Evolutionary conservation across 2,113 vertebrate genomes (phyloP).

Genomic region (Tachysurus vachellii): DNA sequence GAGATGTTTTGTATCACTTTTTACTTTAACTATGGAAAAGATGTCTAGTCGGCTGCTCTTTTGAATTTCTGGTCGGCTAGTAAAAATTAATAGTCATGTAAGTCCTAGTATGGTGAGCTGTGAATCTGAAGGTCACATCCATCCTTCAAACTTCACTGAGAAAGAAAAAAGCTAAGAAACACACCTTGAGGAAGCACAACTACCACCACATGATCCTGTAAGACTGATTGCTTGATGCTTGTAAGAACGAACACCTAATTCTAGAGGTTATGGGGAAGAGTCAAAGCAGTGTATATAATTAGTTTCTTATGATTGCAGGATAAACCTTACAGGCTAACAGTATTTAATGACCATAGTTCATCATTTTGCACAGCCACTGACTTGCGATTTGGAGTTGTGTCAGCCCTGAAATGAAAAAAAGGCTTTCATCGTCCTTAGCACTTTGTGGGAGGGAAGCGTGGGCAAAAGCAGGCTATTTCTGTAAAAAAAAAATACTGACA

Average conservation of each 20-base stretch:
- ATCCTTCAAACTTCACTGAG: constrained; percentile 2
- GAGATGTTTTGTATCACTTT: neutral
- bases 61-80: neutral
- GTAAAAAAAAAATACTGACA: constrained; percentile 36
- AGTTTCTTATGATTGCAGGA: constrained; percentile 37
- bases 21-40: neutral
- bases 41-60: neutral
- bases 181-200: constrained; percentile 2
- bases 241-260: neutral
- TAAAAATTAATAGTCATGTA: neutral
- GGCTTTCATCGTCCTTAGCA: constrained; percentile 40
- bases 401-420: constrained; percentile 20
- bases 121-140: neutral
- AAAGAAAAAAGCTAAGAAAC: constrained; percentile 11
- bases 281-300: constrained; percentile 33
- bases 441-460: constrained; percentile 53
- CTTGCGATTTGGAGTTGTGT: constrained; percentile 12
- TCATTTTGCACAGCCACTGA: constrained; percentile 20
- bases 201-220: neutral
- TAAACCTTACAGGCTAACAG: constrained; percentile 25
- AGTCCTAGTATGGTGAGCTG: neutral
- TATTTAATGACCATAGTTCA: constrained; percentile 45
- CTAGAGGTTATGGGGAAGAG: constrained; percentile 6
- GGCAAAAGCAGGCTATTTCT: constrained; percentile 51
- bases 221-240: neutral